Evolutionary conservation across 1,140 invertebrate genomes (phyloP), one percentile per base, ranked within the genome.

Genomic region (Drosophila elegans): DNA sequence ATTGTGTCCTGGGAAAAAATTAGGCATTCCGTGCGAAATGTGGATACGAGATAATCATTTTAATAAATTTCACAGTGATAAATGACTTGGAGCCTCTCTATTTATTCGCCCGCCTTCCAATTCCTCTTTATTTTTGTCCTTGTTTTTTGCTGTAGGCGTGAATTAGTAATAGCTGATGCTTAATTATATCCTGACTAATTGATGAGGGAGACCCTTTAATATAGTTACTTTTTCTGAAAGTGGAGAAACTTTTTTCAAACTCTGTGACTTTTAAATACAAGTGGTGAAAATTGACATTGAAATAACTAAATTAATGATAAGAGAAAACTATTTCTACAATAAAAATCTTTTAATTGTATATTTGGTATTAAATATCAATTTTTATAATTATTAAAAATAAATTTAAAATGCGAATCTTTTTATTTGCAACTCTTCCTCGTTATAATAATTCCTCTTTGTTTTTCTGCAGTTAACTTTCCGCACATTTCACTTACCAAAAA

Each of bases 21-120:
- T 89, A 89, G 54, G 84, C 84, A 89, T 89, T 89, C 84, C 74
- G 85, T 89, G 80, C 84, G 77, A 89, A 90, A 90, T 85, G 69
- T 78, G 80, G 67, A 74, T 68, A 90, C 80, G 85, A 89, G 84
- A 89, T 89, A 89, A 89, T 89, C 84, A 89, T 89, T 89, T 89
- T 89, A 89, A 89, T 89, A 89, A 90, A 89, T 89, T 89, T 90
- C 74, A 75, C 64, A 72, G 85, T 89, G 84, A 89, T 85, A 89
- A 89, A 89, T 90, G 85, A 89, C 73, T 73, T 44, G 60, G 51
- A 52, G 41, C 42, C 41, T 46, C 54, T 59, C 62, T 62, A 55
- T 42, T 45, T 48, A 13, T 16, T 13, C 6, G 11, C 27, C 11
- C 1, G 7, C 16, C 46, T 13, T 42, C 41, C 45, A 48, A 36